Evolutionary conservation across 2,888 invertebrate genomes (phyloP), one percentile per base, ranked within the genome.

Genomic region (Acrobasis suavella): DNA sequence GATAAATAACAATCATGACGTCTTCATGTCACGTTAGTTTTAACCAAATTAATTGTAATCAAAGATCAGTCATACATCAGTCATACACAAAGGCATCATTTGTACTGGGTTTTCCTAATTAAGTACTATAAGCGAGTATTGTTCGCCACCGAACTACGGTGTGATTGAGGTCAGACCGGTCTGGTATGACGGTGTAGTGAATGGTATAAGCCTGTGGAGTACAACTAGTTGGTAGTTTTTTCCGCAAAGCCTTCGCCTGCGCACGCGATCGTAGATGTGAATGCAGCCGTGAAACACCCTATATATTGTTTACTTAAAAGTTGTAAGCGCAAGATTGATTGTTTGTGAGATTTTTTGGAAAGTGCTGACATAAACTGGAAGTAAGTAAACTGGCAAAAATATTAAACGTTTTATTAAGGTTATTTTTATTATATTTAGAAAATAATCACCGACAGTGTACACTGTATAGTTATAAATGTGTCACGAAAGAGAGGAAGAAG

Each of bases 81-180:
- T 46, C n/a, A 46, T 7, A 12, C 14, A 46, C n/a, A 46, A n/a
- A 15, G 54, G 2, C 22, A 56, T 39, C 5, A 56, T 3, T 42
- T 2, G 17, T 15, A 16, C 32, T 12, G 56, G 56, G 7, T 50
- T 54, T 66, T 58, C 62, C 22, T 52, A 50, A 59, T 62, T 65
- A n/a, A n/a, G n/a, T n/a, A 60, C 56, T 65, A 55, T 62, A 63
- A 60, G 61, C 64, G 64, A 65, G 67, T 60, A 55, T 68, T 64
- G 52, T 66, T 69, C 62, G 39, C 17, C 17, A 32, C 59, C 37
- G 60, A 42, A 62, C 61, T 58, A 54, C 71, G 73, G 77, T 80
- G 76, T 78, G 67, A 80, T 69, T 72, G 69, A 63, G 58, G 60
- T 66, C 63, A 62, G 73, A 80, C 81, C 79, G 79, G 81, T 81